Conservation (phyloP, 2,113 vertebrate genomes). For the Takifugu flavidus region DNA sequence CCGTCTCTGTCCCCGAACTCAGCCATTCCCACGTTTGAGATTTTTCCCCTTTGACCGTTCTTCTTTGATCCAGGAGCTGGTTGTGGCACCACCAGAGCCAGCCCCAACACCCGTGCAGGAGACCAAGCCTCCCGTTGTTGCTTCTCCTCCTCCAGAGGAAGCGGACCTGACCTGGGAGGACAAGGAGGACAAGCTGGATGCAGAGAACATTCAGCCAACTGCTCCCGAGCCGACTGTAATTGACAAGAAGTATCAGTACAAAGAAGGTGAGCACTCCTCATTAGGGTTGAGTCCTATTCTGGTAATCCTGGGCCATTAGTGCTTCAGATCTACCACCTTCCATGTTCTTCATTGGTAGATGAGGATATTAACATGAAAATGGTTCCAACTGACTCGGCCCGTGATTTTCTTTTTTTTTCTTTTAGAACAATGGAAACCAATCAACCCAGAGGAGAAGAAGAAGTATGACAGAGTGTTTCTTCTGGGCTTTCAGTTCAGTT, state of each 20-base stretch:
- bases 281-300: not conserved
- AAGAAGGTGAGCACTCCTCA: constrained; percentile 81
- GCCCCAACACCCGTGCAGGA: constrained; percentile 34
- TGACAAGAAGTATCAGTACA: constrained; percentile 92
- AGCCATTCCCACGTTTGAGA: not conserved
- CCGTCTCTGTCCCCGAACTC: not conserved
- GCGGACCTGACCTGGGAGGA: constrained; percentile 92
- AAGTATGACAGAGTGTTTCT: constrained; percentile 92
- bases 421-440: constrained; percentile 92
- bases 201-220: constrained; percentile 85
- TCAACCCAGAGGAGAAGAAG: constrained; percentile 94
- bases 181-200: constrained; percentile 91
- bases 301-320: not conserved
- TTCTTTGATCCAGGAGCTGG: constrained; percentile 56
- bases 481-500: constrained; percentile 91
- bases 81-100: constrained; percentile 50
- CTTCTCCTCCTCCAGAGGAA: constrained; percentile 78
- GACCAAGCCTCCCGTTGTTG: constrained; percentile 49
- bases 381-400: not conserved
- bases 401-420: not conserved
- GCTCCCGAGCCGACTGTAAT: constrained; percentile 16
- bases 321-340: not conserved
- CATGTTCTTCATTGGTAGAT: not conserved
- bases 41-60: not conserved
- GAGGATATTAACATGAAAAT: not conserved